Evolutionary conservation across 2,888 invertebrate genomes (phyloP), one percentile per base, ranked within the genome.

Genomic region (Zootermopsis nevadensis): DNA sequence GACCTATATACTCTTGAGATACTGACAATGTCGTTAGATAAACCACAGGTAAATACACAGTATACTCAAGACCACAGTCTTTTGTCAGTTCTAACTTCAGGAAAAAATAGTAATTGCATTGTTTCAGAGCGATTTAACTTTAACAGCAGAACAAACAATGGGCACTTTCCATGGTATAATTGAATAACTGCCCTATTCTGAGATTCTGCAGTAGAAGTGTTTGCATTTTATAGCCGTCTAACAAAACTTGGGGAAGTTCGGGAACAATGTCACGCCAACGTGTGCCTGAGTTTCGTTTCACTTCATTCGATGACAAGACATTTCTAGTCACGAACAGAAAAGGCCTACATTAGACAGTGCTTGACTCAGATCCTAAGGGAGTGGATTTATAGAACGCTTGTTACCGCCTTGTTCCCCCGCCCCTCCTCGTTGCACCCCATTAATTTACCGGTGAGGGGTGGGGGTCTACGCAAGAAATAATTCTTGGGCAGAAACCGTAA

Each of bases 301-400:
- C 79, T 79, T 66, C 60, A 79, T 66, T 79, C 48, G 79, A 79
- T 66, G 79, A 79, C 79, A 79, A 79, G 79, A 79, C 79, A 66
- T 79, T 79, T 35, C 60, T 66, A 79, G 79, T 79, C 79, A 79
- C 79, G 79, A 79, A 79, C 66, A 79, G 48, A 31, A 31, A 77
- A 55, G 55, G 55, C 55, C 77, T 77, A 77, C 53, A 53, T 53
- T 77, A 77, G 48, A 53, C 55, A 77, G 76, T 76, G 76, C 76
- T 76, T 48, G 76, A 76, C 42, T 42, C 55, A 33, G 55, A 27
- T 30, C 55, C 55, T 24, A 30, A 55, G 77, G 55, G 77, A 42
- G 27, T 48, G 72, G 24, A n/a, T 74, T 33, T 35, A 24, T 35
- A 33, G n/a, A 76, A 76, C 76, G 42, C 76, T 38, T 35, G 38